Base-by-base conservation (phyloP, 2,797 vertebrate genomes). In the Potorous gilbertii region DNA sequence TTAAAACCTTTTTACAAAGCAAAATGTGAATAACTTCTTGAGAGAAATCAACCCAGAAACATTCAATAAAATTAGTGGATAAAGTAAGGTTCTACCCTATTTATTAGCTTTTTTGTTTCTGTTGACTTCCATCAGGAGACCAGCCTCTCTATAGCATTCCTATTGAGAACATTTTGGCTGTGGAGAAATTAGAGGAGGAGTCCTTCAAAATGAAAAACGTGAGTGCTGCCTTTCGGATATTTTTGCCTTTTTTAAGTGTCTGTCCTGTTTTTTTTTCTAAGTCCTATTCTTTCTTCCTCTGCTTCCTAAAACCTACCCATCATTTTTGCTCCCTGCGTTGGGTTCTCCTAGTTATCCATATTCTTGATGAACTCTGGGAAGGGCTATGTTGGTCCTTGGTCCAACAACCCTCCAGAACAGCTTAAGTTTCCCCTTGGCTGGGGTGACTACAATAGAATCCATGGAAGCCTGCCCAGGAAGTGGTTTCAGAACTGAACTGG, bases 171-270 rank as follows among this genome's bases (percentile, higher is more conserved):
- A 99, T 99, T 97, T 98, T 99, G 98, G 99, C 99, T 4, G 99
- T 99, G 92, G 99, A 99, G 98, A 98, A 99, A 94, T 99, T 99
- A 56, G 99, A 99, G 97, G 99, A 99, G 96, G 99, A 99, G 98
- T 99, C 99, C 89, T 99, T 99, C 98, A 99, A 99, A 98, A 99
- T 99, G 99, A 99, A 99, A 98, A 99, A 99, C 52, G 99, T 99
- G 98, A 99, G 99, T 98, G 94, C 9, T n/a, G 1, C 29, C 8
- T 87, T 55, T 29, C 4, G 34, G 66, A 56, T 46, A 16, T 40
- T 55, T 55, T 93, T n/a, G 54, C n/a, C 29, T 18, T 66, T 92
- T 52, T 54, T n/a, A 54, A 13, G 59, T 34, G 93, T 96, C 93
- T 95, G 93, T 96, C 56, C 96, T 96, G 57, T 55, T 95, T 95